A percentile compares a stretch with the other conserved stretches of the same genome.
phyloP scores from a whole-genome alignment of 2,113 vertebrate genomes.

The Otolemur garnettii region DNA sequence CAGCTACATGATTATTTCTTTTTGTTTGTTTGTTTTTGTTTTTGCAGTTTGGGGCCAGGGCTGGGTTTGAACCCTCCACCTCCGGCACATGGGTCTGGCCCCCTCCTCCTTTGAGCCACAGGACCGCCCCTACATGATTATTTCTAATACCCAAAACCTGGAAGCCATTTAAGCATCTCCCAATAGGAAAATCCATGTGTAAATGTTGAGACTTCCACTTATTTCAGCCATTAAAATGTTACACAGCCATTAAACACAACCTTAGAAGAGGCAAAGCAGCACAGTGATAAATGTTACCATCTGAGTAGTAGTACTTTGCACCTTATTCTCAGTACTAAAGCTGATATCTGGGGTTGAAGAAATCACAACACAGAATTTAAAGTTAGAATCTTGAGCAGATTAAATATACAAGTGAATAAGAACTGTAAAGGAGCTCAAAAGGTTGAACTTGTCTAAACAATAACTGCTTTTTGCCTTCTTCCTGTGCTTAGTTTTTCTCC shows the following conservation, averaged over 20 bases:
- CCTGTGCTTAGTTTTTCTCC: not conserved
- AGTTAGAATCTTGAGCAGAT: not conserved
- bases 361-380: not conserved
- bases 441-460: not conserved
- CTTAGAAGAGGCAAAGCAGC: not conserved
- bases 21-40: no score
- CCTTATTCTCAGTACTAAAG: not conserved
- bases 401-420: not conserved
- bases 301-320: not conserved
- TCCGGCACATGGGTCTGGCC: no score
- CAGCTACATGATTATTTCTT: not conserved
- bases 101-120: no score
- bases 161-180: not conserved
- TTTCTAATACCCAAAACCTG: not conserved
- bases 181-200: not conserved
- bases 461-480: slow-evolving; percentile 4
- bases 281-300: not conserved
- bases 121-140: not conserved
- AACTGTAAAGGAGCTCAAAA: not conserved
- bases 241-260: not conserved
- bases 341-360: not conserved
- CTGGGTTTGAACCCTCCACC: no score
- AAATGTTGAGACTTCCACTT: not conserved
- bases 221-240: not conserved
- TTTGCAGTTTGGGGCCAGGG: no score